Conservation (phyloP, 2,113 vertebrate genomes). For the Cyrtonyx montezumae region DNA sequence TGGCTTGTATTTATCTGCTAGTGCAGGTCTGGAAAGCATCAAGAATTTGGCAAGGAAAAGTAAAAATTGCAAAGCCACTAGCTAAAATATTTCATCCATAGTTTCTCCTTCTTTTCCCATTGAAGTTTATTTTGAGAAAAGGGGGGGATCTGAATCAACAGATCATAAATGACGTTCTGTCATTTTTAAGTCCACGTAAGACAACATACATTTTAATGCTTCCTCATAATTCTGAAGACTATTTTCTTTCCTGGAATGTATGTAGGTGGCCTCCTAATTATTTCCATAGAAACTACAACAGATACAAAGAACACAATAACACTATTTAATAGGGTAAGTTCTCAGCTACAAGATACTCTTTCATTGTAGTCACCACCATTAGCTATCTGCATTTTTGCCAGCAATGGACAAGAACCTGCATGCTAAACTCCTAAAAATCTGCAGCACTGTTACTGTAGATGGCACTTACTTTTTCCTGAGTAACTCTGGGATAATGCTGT, state of each 20-base stretch:
- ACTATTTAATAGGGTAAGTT: too few relatives aligned
- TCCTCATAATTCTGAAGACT: background rate
- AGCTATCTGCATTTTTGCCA: background rate
- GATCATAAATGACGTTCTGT: background rate
- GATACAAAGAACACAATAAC: background rate
- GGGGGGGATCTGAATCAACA: background rate
- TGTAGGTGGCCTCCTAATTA: background rate
- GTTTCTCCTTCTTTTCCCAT: background rate
- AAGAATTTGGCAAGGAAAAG: background rate
- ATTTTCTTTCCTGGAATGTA: background rate
- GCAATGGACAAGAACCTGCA: background rate
- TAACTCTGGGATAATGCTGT: too few relatives aligned
- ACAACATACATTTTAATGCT: background rate
- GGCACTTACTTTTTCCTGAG: too few relatives aligned
- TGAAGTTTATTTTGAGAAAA: background rate
- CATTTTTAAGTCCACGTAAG: background rate
- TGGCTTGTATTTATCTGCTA: background rate
- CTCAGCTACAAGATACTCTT: too few relatives aligned
- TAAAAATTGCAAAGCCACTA: background rate
- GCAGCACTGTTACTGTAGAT: background rate
- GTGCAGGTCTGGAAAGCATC: background rate
- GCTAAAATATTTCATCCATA: background rate
- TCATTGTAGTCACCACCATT: background rate
- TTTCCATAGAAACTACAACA: background rate
- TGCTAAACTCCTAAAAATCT: background rate